Conservation (phyloP, 2,888 invertebrate genomes). For the Drosophila longiperda region DNA sequence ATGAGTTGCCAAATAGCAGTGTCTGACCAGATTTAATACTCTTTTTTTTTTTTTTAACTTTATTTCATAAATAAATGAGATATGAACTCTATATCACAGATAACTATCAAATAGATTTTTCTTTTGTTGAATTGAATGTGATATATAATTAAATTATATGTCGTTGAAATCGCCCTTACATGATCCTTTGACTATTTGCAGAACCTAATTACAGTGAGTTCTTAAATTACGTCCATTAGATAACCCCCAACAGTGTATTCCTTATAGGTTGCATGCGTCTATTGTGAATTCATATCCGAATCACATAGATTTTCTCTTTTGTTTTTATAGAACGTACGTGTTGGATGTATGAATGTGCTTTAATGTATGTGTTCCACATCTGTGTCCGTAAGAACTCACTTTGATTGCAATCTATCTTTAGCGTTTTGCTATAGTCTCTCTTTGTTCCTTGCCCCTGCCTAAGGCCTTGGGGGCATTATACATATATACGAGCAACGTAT, state of each 20-base stretch:
- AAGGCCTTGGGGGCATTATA: slow-evolving; percentile 44
- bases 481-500: slow-evolving; percentile 46
- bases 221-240: background rate
- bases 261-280: slow-evolving; percentile 7
- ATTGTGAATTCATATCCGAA: slow-evolving; percentile 6
- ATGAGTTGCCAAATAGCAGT: slow-evolving; percentile 1
- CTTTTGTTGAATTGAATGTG: background rate
- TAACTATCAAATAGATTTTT: background rate
- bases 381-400: slow-evolving; percentile 16
- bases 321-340: background rate
- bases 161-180: background rate
- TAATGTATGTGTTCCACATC: slow-evolving; percentile 5
- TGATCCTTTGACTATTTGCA: background rate
- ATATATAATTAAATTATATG: background rate
- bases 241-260: background rate
- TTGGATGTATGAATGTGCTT: background rate
- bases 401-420: slow-evolving; percentile 66
- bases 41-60: background rate
- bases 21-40: background rate
- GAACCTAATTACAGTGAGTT: background rate
- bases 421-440: slow-evolving; percentile 15
- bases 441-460: slow-evolving; percentile 3
- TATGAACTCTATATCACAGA: background rate
- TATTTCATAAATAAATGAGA: background rate
- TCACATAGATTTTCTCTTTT: slow-evolving; percentile 6